phyloP scores from a whole-genome alignment of 1,140 invertebrate species.

The Anadara kagoshimensis region DNA sequence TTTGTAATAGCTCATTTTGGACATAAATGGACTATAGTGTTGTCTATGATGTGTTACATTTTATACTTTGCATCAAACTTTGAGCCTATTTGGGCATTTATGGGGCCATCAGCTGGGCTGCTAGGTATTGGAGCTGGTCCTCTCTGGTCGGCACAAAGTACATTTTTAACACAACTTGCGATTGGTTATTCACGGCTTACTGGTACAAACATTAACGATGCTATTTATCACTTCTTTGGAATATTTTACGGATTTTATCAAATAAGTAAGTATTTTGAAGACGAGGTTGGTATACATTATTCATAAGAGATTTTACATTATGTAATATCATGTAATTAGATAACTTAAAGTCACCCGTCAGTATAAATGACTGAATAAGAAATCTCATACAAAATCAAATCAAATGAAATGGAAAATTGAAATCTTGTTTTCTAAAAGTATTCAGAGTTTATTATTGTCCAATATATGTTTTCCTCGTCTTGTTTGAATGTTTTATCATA shows the following conservation, averaged over 20 bases:
- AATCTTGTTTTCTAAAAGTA: no score
- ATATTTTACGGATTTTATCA: conserved; percentile 99
- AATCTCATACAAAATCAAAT: no score
- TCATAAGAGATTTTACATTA: no score
- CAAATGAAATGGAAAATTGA: no score
- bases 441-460: no score
- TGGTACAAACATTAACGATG: conserved; percentile 85
- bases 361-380: no score
- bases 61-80: conserved; percentile 96
- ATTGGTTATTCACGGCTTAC: conserved; percentile 79
- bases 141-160: conserved; percentile 97
- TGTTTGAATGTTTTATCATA: no score
- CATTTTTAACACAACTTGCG: conserved; percentile 94
- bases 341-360: no score
- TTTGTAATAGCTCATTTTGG: conserved; percentile 80
- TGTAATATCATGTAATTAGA: no score
- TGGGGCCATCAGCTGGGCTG: conserved; percentile 94
- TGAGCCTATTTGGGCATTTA: conserved; percentile 82
- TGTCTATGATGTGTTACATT: conserved; percentile 93
- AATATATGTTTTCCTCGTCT: no score
- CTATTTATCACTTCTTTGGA: conserved; percentile 77
- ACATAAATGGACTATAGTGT: conserved; percentile 94
- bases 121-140: conserved; percentile 92
- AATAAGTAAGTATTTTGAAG: conserved; percentile 78
- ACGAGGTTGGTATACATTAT: no score